A percentile compares a stretch with the other conserved stretches of the same genome.
Evolutionary conservation across 2,888 invertebrate genomes (phyloP).

Genomic region (Frankliniella intonsa): DNA sequence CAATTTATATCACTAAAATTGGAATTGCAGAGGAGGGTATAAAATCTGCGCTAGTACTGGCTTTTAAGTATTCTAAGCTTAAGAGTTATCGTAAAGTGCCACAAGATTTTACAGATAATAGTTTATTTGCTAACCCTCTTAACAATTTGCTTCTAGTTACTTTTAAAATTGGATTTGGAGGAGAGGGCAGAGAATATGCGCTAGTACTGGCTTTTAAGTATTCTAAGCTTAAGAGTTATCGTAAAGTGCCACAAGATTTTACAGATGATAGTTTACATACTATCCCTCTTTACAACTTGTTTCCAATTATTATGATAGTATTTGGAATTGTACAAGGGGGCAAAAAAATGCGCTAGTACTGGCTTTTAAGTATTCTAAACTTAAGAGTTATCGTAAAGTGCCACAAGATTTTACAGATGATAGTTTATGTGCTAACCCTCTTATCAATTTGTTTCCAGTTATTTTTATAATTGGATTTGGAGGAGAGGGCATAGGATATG

Average conservation of each 20-base stretch:
- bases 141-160: not conserved
- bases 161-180: not conserved
- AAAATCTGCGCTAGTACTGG: not conserved
- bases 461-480: not conserved
- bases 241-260: not conserved
- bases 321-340: not conserved
- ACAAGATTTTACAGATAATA: not conserved
- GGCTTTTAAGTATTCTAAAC: constrained; percentile 25
- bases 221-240: constrained; percentile 27
- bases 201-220: constrained; percentile 5
- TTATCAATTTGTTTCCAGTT: not conserved
- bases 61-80: constrained; percentile 28
- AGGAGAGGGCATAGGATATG: not conserved
- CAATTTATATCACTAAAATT: no score
- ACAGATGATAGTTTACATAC: not conserved
- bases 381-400: constrained; percentile 19
- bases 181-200: not conserved
- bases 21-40: no score
- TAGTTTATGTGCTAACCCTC: not conserved
- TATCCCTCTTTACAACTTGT: not conserved
- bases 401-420: not conserved
- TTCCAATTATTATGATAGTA: not conserved
- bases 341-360: not conserved
- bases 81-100: constrained; percentile 6
- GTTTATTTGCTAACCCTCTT: not conserved